These are phyloP conservation scores for Dascillus cervinus DNA, from an alignment of 2,888 invertebrate species.

Conservation along the genomic window DNA sequence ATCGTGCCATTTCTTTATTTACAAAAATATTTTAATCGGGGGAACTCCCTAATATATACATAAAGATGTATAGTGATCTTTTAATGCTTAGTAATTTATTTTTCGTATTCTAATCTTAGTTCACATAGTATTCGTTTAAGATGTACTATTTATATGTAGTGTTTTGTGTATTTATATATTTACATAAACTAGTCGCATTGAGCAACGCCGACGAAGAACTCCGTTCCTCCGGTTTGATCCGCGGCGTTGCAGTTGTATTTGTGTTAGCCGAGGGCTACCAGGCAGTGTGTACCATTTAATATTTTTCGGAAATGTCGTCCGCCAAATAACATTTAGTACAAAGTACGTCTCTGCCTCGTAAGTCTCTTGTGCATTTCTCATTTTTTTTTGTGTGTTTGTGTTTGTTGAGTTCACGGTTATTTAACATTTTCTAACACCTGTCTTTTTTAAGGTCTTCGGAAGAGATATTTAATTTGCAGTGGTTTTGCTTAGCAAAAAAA, in stretches of 20 bases:
- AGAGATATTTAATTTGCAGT: conserved; percentile 30
- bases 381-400: conserved; percentile 31
- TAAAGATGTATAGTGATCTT: too few species aligned
- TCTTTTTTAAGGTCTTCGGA: conserved; percentile 28
- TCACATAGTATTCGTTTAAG: conserved; percentile 21
- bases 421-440: conserved; percentile 30
- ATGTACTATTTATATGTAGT: conserved; percentile 37
- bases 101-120: conserved; percentile 21
- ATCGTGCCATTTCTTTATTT: conserved; percentile 36
- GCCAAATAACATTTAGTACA: background rate
- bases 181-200: conserved; percentile 20
- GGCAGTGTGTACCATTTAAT: background rate
- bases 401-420: conserved; percentile 39
- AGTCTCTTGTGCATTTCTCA: conserved; percentile 15
- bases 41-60: too few species aligned
- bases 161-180: conserved; percentile 36
- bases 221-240: conserved; percentile 23
- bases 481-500: conserved; percentile 41
- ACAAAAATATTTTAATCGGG: too few species aligned
- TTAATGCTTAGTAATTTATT: conserved; percentile 28
- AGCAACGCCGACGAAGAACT: conserved; percentile 26
- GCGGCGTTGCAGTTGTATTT: conserved; percentile 29
- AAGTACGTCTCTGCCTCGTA: conserved; percentile 7
- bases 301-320: too few species aligned
- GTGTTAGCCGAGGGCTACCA: conserved; percentile 13